These are phyloP conservation scores for Alauda arvensis DNA, from an alignment of 2,797 vertebrate genomes.

Conservation along the genomic window DNA sequence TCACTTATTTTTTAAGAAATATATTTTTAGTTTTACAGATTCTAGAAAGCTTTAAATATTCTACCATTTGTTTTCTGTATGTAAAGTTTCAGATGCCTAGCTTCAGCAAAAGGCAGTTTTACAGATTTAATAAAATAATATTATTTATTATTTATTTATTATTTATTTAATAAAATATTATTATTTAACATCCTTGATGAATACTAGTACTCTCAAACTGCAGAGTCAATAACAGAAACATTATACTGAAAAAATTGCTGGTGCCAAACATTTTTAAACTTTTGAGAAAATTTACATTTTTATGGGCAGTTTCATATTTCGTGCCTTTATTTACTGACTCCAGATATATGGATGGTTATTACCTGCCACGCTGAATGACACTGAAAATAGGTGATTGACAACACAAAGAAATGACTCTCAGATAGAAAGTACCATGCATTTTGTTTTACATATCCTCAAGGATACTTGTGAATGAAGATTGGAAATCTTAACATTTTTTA, in stretches of 20 bases:
- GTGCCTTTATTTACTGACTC: not conserved
- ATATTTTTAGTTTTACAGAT: not conserved
- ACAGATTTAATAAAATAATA: not conserved
- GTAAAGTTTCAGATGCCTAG: not conserved
- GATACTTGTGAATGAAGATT: not conserved
- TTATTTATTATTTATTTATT: too few species aligned
- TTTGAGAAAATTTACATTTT: slow-evolving; percentile 2
- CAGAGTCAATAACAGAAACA: not conserved
- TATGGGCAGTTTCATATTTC: not conserved
- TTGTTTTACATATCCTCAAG: not conserved
- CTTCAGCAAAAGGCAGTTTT: not conserved
- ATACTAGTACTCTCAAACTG: not conserved
- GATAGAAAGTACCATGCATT: not conserved
- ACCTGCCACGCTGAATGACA: not conserved
- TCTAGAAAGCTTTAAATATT: not conserved
- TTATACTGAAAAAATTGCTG: not conserved
- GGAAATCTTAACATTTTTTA: not conserved
- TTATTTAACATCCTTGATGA: not conserved
- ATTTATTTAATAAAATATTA: too few species aligned
- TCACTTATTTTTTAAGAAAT: not conserved
- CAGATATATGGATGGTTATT: not conserved
- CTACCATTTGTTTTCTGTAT: not conserved
- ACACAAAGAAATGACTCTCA: not conserved
- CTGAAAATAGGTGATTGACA: slow-evolving; percentile 13
- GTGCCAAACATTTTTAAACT: not conserved